Evolutionary conservation across 2,797 vertebrate species (phyloP).

Genomic region (Sebastes minor): DNA sequence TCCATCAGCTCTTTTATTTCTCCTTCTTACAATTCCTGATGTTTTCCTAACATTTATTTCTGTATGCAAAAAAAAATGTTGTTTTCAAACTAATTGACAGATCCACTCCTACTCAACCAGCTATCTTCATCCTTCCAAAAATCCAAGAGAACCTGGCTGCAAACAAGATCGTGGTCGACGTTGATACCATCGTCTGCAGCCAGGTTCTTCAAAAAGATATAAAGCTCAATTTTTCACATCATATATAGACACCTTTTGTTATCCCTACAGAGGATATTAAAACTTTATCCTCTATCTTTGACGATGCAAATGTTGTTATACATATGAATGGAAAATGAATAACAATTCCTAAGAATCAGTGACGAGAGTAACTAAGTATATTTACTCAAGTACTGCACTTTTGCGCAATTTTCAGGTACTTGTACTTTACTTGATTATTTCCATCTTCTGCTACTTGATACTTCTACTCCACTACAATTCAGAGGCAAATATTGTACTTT

Average conservation of each 20-base stretch:
- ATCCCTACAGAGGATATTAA: neutral
- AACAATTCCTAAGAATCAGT: too few relatives aligned
- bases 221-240: neutral
- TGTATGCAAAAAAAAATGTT: neutral
- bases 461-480: neutral
- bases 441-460: neutral
- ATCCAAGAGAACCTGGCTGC: neutral
- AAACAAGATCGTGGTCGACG: neutral
- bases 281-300: fast-evolving
- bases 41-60: neutral
- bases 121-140: neutral
- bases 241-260: neutral
- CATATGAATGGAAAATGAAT: too few relatives aligned
- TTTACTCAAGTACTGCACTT: neutral
- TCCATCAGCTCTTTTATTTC: neutral
- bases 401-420: neutral
- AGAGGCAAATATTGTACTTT: neutral
- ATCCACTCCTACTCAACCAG: neutral
- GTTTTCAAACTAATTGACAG: neutral
- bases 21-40: neutral
- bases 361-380: neutral
- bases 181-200: neutral
- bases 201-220: neutral
- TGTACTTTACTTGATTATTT: neutral
- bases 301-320: too few relatives aligned